Base-by-base conservation (phyloP, 2,888 invertebrate genomes). In the Piscicola geometra region DNA sequence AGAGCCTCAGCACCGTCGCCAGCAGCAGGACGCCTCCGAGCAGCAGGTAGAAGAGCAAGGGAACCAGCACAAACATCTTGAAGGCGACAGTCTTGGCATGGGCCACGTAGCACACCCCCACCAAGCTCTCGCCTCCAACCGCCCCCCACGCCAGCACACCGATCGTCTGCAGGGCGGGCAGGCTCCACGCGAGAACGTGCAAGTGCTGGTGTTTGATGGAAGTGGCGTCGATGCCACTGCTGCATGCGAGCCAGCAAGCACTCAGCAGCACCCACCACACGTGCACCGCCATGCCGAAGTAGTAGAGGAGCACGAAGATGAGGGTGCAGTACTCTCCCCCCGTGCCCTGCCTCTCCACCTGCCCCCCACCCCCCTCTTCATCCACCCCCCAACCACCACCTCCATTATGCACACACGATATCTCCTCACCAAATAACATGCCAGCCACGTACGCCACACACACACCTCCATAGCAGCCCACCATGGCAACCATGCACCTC, bases 221-320 rank as follows among this genome's bases (percentile, higher is more conserved):
- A 83, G 97, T 96, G 56, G 96, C 95, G 88, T 97, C 96, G 86
- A 95, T 94, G 67, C 95, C 95, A 47, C 95, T 95, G 78, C 96
- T 95, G 64, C 95, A 94, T 83, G 97, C 87, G 87, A 95, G 96
- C 97, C 97, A 97, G 76, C 96, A 95, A 78, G 97, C 88, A 28
- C 96, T 94, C 82, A 97, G 87, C 81, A 96, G 91, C 74, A 96
- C 94, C 96, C 96, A 97, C 82, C 97, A 96, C 82, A 96, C 93
- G 84, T 93, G 93, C 69, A 93, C 93, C 36, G 95, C 94, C 93
- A 95, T 95, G 84, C 92, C 92, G 86, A 95, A 96, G 88, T 95
- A 96, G 78, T 85, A 86, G 70, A 95, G 89, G 82, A 94, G 89
- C 94, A 97, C 95, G 86, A 97, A 97, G 76, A 96, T 89, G 79